phyloP scores from a whole-genome alignment of 2,888 invertebrate species.

The Ypsolopha scabrella region DNA sequence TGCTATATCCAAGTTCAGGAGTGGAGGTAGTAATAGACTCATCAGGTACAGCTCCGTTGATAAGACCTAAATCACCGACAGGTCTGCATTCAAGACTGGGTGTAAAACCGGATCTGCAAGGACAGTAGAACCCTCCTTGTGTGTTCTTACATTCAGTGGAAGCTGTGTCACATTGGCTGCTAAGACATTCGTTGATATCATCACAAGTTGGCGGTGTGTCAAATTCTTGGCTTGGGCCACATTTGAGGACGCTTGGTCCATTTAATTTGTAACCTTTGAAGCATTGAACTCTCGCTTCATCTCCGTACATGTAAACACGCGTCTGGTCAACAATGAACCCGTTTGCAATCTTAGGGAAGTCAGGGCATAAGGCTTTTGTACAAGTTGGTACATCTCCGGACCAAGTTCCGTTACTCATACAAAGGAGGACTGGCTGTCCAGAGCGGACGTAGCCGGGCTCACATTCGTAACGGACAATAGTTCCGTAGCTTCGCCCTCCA shows the following conservation, averaged over 20 bases:
- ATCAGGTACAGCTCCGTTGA: conserved; percentile 91
- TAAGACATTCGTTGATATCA: conserved; percentile 91
- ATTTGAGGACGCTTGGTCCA: conserved; percentile 85
- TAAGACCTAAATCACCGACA: conserved; percentile 88
- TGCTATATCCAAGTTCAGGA: conserved; percentile 84
- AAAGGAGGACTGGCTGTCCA: conserved; percentile 90
- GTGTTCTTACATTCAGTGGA: conserved; percentile 93
- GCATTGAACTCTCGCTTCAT: conserved; percentile 93
- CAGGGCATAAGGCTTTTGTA: conserved; percentile 79
- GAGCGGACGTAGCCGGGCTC: conserved; percentile 90
- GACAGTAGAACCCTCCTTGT: conserved; percentile 90
- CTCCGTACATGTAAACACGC: conserved; percentile 84
- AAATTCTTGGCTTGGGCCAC: conserved; percentile 87
- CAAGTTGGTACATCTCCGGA: conserved; percentile 92
- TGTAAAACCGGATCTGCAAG: conserved; percentile 85
- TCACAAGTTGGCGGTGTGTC: conserved; percentile 89
- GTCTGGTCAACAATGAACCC: conserved; percentile 87
- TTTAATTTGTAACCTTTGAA: conserved; percentile 86
- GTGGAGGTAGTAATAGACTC: conserved; percentile 89
- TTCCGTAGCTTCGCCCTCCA: conserved; percentile 92
- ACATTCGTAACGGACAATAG: conserved; percentile 92
- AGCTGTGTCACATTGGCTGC: conserved; percentile 89
- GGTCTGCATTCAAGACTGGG: conserved; percentile 91
- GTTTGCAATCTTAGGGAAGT: conserved; percentile 85
- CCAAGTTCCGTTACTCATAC: conserved; percentile 97